Percentiles rank a stretch among this genome's conserved stretches.
Conservation (phyloP, 64 coral and sea anemone genomes). For the Pachyseris speciosa region DNA sequence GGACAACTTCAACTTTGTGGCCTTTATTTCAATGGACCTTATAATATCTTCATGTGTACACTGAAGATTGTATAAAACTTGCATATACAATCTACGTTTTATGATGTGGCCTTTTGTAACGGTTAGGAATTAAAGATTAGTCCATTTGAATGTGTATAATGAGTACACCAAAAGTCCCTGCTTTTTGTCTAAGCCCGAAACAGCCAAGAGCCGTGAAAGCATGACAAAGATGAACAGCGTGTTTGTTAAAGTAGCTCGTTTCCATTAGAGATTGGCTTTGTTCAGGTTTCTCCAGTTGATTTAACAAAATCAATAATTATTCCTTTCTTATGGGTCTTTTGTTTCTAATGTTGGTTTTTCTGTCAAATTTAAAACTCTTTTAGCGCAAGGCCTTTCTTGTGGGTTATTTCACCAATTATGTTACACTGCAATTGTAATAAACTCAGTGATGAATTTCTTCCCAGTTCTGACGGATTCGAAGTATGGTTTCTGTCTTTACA, state of each 20-base stretch:
- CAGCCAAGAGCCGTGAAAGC: background rate
- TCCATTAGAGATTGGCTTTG: background rate
- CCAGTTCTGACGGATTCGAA: background rate
- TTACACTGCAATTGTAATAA: no score
- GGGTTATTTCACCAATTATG: background rate
- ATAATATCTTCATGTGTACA: no score
- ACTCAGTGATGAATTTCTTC: background rate
- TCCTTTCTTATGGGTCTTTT: background rate
- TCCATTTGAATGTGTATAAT: background rate
- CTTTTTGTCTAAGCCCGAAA: background rate
- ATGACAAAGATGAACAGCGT: background rate
- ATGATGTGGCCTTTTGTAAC: no score
- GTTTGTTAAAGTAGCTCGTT: background rate
- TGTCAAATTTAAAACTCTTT: background rate
- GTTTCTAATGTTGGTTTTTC: background rate
- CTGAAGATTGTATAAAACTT: no score
- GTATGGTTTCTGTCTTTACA: background rate
- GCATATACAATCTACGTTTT: no score
- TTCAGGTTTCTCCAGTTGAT: background rate
- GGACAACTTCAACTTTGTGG: no score
- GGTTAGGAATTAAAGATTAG: background rate
- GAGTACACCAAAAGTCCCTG: background rate
- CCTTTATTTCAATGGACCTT: no score
- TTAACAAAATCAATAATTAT: slow-evolving; percentile 25
- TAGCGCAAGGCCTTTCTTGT: background rate